phyloP scores from a whole-genome alignment of 2,113 vertebrate species.

The Carollia perspicillata region DNA sequence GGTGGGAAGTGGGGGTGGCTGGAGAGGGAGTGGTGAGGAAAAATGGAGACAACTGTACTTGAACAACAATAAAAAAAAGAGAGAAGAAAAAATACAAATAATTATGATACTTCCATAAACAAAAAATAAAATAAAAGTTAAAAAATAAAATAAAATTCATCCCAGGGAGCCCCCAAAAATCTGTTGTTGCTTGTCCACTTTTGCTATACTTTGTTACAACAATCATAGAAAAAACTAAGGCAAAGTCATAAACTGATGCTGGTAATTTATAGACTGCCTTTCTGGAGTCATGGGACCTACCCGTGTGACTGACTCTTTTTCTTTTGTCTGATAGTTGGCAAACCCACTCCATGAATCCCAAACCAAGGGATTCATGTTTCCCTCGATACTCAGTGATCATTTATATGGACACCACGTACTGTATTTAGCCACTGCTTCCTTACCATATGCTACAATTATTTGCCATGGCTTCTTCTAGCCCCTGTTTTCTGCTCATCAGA shows the following conservation, averaged over 20 bases:
- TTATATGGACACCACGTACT: neutral
- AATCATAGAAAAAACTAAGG: neutral
- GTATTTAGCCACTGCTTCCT: neutral
- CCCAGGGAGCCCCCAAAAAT: too few relatives aligned
- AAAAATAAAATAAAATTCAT: too few relatives aligned
- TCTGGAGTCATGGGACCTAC: neutral
- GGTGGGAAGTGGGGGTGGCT: too few relatives aligned
- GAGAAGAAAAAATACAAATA: too few relatives aligned
- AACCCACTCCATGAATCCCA: neutral
- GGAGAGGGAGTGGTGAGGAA: too few relatives aligned
- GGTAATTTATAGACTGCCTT: neutral
- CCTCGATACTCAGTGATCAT: neutral
- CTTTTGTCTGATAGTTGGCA: neutral
- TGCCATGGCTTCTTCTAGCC: neutral
- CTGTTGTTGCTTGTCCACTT: neutral
- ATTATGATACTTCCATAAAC: too few relatives aligned
- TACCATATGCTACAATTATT: neutral
- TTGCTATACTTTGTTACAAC: neutral
- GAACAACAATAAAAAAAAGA: too few relatives aligned
- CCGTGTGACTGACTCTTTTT: neutral
- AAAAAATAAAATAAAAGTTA: too few relatives aligned
- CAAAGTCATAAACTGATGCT: neutral
- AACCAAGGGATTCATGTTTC: neutral
- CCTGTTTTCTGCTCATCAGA: neutral
- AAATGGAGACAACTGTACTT: too few relatives aligned